Percentiles rank a stretch among this genome's conserved stretches.
Conservation (phyloP, 1,140 invertebrate genomes). For the Pemphigus obesinymphae region DNA sequence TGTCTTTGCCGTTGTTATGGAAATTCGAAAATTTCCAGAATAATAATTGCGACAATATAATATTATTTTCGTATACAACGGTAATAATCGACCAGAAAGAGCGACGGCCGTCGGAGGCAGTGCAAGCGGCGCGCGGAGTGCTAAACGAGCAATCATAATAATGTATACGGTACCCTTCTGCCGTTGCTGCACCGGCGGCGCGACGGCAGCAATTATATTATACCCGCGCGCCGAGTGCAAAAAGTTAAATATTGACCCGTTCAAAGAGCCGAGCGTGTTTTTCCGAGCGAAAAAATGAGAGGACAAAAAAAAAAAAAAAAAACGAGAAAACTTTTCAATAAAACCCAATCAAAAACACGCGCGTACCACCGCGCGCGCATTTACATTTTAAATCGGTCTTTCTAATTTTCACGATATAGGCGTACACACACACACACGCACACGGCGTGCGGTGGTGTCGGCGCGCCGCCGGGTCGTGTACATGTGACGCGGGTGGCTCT, state of each 20-base stretch:
- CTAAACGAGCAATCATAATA: constrained; percentile 22
- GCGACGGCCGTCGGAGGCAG: too few species aligned
- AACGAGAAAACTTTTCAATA: constrained; percentile 13
- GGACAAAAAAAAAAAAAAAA: not conserved
- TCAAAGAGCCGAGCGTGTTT: not conserved
- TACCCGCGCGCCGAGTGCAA: not conserved
- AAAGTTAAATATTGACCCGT: constrained; percentile 37
- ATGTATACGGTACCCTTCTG: not conserved
- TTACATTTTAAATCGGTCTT: constrained; percentile 41
- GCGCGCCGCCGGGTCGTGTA: not conserved
- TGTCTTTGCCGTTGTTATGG: too few species aligned
- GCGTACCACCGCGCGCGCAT: not conserved
- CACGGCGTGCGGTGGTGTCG: not conserved
- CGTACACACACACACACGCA: not conserved
- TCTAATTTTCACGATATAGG: constrained; percentile 31
- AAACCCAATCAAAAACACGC: constrained; percentile 39
- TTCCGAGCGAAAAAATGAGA: not conserved
- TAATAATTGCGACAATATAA: too few species aligned
- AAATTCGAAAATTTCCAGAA: too few species aligned
- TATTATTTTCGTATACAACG: too few species aligned
- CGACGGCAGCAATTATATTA: not conserved
- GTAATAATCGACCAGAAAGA: too few species aligned
- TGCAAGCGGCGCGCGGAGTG: not conserved
- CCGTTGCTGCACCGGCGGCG: not conserved
- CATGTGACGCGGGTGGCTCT: too few species aligned